These are phyloP conservation scores for Sardinella longiceps DNA, from an alignment of 2,797 vertebrate genomes.

Conservation along the genomic window DNA sequence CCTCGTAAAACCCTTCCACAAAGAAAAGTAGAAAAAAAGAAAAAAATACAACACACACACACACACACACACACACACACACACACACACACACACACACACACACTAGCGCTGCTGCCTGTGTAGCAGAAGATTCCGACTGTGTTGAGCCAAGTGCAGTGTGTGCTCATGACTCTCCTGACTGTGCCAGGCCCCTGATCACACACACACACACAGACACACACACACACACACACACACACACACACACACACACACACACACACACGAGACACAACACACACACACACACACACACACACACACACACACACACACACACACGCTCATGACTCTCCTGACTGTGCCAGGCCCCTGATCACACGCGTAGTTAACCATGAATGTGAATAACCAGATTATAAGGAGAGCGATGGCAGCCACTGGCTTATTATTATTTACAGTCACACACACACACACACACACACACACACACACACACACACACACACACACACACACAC, in stretches of 20 bases:
- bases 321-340: too few relatives aligned
- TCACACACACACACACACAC: slow-evolving; percentile 35
- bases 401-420: slow-evolving; percentile 49
- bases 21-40: background rate
- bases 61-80: background rate
- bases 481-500: background rate
- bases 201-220: too few relatives aligned
- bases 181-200: background rate
- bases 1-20: slow-evolving; percentile 6
- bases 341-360: background rate
- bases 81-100: background rate
- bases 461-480: slow-evolving; percentile 36
- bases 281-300: too few relatives aligned
- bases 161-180: background rate
- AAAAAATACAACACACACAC: background rate
- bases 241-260: too few relatives aligned
- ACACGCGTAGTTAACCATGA: slow-evolving; percentile 49
- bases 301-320: too few relatives aligned
- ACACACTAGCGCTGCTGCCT: background rate
- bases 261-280: too few relatives aligned
- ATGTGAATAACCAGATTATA: slow-evolving; percentile 58
- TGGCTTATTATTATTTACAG: slow-evolving; percentile 60
- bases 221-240: too few relatives aligned
- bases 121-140: too few relatives aligned
- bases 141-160: background rate